Conservation (phyloP, 2,113 vertebrate species). For the Larimichthys crocea region DNA sequence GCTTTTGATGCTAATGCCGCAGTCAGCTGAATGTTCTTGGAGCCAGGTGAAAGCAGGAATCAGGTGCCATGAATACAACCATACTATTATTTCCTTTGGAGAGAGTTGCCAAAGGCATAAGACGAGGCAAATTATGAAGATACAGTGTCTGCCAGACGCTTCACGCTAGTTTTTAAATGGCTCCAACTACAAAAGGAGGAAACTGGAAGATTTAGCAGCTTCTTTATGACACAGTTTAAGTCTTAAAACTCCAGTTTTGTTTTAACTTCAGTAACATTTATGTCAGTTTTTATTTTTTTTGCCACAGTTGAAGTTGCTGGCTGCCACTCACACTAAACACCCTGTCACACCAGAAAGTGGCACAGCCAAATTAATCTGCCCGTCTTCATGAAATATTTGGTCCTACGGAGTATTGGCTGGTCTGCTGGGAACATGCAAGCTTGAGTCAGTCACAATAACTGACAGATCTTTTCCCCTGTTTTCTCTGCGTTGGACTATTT, state of each 20-base stretch:
- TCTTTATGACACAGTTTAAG: neutral
- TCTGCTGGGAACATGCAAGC: neutral
- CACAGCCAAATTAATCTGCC: neutral
- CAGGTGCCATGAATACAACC: neutral
- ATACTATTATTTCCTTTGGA: slow-evolving; percentile 17
- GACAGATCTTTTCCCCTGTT: neutral
- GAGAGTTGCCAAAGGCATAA: slow-evolving; percentile 22
- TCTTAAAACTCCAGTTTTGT: neutral
- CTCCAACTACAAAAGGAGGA: slow-evolving; percentile 11
- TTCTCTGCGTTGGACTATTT: neutral
- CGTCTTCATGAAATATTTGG: neutral
- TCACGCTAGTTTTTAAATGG: slow-evolving; percentile 17
- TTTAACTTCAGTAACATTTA: neutral
- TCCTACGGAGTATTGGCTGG: no score
- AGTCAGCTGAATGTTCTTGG: slow-evolving; percentile 7
- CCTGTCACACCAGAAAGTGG: neutral
- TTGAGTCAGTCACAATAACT: no score
- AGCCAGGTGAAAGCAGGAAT: slow-evolving; percentile 25
- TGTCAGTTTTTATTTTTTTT: neutral
- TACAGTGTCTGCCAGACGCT: neutral
- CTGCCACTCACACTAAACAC: neutral
- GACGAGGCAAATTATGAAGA: slow-evolving; percentile 42
- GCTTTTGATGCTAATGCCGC: neutral
- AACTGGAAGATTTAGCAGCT: neutral
- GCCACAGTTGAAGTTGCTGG: neutral